These are phyloP conservation scores for Prionace glauca DNA, from an alignment of 2,797 vertebrate species.

Conservation along the genomic window DNA sequence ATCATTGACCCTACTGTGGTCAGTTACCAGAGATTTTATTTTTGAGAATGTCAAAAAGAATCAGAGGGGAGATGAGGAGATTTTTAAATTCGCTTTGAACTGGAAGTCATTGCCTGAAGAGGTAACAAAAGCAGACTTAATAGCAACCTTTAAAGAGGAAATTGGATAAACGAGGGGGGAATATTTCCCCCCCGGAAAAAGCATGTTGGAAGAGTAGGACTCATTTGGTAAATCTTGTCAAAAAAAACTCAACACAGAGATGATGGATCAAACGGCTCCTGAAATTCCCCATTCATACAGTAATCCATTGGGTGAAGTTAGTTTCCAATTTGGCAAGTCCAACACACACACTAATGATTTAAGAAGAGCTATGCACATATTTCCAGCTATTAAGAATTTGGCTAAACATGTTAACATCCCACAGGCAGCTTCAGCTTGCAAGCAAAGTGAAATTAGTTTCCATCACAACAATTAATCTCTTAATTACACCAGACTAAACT, in stretches of 20 bases:
- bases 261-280: not conserved
- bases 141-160: not conserved
- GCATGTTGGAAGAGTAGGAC: not conserved
- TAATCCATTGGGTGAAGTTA: not conserved
- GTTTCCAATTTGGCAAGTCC: not conserved
- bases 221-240: not conserved
- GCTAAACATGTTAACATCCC: not conserved
- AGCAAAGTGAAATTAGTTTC: not conserved
- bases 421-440: not conserved
- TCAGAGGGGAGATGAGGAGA: no score
- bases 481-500: not conserved
- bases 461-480: constrained; percentile 14
- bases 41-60: not conserved
- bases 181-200: not conserved
- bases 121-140: not conserved
- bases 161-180: not conserved
- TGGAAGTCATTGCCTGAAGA: not conserved
- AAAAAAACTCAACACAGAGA: not conserved
- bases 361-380: not conserved
- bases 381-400: not conserved
- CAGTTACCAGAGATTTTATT: not conserved
- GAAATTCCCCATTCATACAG: not conserved
- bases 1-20: not conserved
- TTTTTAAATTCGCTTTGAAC: not conserved
- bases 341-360: not conserved